These are phyloP conservation scores for Dioctria linearis DNA, from an alignment of 2,888 invertebrate species.

Conservation along the genomic window DNA sequence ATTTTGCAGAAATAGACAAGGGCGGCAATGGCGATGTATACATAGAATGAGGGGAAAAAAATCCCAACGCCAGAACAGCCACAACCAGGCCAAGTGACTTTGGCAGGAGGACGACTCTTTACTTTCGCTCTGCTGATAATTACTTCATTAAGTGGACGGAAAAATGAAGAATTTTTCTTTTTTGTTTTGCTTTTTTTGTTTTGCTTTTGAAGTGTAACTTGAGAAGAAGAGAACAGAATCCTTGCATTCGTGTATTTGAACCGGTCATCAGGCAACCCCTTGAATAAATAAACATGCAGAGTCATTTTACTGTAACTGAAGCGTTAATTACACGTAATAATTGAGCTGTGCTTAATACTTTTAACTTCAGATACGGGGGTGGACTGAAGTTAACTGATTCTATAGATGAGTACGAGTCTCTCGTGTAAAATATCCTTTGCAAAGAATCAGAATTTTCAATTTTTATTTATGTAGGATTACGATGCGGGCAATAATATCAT, in stretches of 20 bases:
- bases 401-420: no score
- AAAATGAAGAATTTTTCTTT: conserved; percentile 14
- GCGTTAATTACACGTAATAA: conserved; percentile 47
- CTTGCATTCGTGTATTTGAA: neutral
- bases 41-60: neutral
- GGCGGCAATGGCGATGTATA: conserved; percentile 27
- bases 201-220: conserved; percentile 54
- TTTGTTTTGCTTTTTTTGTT: no score
- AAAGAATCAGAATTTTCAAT: no score
- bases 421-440: no score
- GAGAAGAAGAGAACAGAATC: conserved; percentile 17
- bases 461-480: no score
- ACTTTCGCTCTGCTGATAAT: conserved; percentile 56
- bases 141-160: conserved; percentile 57
- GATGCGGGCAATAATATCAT: no score
- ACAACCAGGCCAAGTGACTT: conserved; percentile 51
- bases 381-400: no score
- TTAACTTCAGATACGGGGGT: neutral
- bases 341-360: conserved; percentile 23
- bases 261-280: conserved; percentile 35
- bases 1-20: conserved; percentile 54
- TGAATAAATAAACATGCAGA: conserved; percentile 41
- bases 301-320: conserved; percentile 33
- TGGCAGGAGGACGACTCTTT: conserved; percentile 52
- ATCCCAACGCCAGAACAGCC: conserved; percentile 32